phyloP scores from a whole-genome alignment of 2,113 vertebrate genomes.

The Xenopus laevis region DNA sequence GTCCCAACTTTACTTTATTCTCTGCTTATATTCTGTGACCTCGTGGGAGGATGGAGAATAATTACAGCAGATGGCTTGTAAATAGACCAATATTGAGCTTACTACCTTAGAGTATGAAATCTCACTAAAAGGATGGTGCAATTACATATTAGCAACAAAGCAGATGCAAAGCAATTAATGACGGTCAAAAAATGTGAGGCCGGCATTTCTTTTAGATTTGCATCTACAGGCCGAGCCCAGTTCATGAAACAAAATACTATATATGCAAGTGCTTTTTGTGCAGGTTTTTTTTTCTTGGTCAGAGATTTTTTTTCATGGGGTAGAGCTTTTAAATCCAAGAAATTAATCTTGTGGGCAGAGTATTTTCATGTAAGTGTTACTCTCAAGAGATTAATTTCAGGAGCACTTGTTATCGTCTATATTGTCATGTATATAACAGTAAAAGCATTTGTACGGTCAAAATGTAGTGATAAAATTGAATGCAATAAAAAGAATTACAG shows the following conservation, averaged over 20 bases:
- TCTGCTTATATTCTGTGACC: constrained; percentile 20
- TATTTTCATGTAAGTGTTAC: constrained; percentile 66
- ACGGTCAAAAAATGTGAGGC: constrained; percentile 36
- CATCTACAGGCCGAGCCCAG: constrained; percentile 32
- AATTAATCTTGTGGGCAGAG: constrained; percentile 63
- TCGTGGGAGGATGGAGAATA: constrained; percentile 13
- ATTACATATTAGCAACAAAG: constrained; percentile 21
- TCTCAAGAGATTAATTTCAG: constrained; percentile 64
- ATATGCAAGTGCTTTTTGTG: not conserved
- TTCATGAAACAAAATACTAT: constrained; percentile 28
- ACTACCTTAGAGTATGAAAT: constrained; percentile 13
- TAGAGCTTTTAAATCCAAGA: constrained; percentile 55
- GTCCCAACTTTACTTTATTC: not conserved
- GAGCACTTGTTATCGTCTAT: constrained; percentile 60
- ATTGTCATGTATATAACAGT: constrained; percentile 58
- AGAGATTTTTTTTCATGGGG: constrained; percentile 50
- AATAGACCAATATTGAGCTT: constrained; percentile 13
- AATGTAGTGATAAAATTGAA: too few species aligned
- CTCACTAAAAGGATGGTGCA: constrained; percentile 17
- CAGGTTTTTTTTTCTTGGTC: constrained; percentile 42
- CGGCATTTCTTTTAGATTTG: constrained; percentile 39
- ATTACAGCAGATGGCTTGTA: constrained; percentile 25
- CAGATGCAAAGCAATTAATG: constrained; percentile 34
- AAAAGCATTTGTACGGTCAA: constrained; percentile 47
- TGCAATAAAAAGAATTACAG: too few species aligned